Base-by-base conservation (phyloP, 2,113 vertebrate genomes). In the Pomatostomus ruficeps region DNA sequence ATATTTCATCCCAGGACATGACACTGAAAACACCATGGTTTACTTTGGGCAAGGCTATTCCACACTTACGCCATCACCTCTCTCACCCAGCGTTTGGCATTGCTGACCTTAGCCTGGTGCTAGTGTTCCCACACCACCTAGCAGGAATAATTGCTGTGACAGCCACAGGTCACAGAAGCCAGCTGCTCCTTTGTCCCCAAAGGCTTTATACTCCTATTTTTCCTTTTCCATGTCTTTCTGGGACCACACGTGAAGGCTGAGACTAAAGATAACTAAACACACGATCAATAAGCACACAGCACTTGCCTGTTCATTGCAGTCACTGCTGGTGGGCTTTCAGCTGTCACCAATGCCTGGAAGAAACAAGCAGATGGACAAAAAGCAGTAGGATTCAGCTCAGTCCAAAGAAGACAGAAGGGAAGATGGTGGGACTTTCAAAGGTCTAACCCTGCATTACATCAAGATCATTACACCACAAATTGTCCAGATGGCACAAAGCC, bases 371-470 rank as follows among this genome's bases (percentile, higher is more conserved):
- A 96, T 96, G 95, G 95, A 92, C 91, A 86, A 88, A 94, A 93
- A 88, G n/a, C 95, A 93, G 82, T 90, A 90, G 92, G 93, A 83
- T 80, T 81, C 85, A 92, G 36, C 57, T 92, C 57, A 91, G 22
- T 93, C 91, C 75, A 93, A 91, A 90, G 92, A 71, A 88, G 94
- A 93, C 95, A 97, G 93, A 96, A 23, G 92, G 94, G 88, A 91
- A 88, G 83, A 88, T 92, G 79, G 92, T 88, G 68, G n/a, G 79
- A 86, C 83, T 94, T 95, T 66, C 76, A 94, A 46, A 96, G 94
- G 76, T 93, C 94, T 97, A 93, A 95, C 91, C 62, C 83, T 96
- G 92, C 88, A 93, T 97, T 96, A 97, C 96, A 96, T 94, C 91
- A 94, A 92, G 95, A 96, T 84, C 93, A 93, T 96, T 95, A 91